Evolutionary conservation across 2,888 invertebrate species (phyloP).

Genomic region (Globia sparganii): DNA sequence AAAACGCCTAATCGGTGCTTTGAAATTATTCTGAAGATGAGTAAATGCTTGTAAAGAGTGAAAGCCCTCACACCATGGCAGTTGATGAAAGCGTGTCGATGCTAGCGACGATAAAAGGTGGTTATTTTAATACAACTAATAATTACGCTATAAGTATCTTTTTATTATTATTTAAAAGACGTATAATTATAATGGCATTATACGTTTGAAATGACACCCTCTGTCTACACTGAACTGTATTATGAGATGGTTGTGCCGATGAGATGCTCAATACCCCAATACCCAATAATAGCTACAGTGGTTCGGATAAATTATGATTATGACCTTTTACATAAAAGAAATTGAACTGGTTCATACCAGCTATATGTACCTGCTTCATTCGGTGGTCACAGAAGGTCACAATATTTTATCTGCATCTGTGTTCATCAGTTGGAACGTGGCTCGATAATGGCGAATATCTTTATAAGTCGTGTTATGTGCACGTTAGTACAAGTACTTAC

Average conservation of each 20-base stretch:
- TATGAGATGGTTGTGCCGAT: background rate
- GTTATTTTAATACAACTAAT: background rate
- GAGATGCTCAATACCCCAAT: slow-evolving; percentile 16
- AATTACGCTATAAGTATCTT: background rate
- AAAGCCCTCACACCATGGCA: too few relatives aligned
- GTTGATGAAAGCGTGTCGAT: background rate
- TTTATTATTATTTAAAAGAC: background rate
- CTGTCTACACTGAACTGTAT: too few relatives aligned
- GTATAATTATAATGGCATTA: background rate
- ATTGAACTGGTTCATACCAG: background rate
- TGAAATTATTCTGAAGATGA: background rate
- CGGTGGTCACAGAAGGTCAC: slow-evolving; percentile 7
- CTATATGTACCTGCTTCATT: background rate
- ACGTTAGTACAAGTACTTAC: too few relatives aligned
- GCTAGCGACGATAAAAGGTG: background rate
- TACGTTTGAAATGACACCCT: background rate
- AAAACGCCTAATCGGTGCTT: background rate
- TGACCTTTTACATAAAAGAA: slow-evolving; percentile 4
- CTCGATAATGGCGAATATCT: background rate
- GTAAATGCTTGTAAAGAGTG: background rate
- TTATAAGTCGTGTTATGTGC: background rate
- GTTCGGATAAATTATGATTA: background rate
- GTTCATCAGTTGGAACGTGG: background rate
- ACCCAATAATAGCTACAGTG: slow-evolving; percentile 9
- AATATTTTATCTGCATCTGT: background rate